Base-by-base conservation (phyloP, 1,140 invertebrate genomes). In the Anastrepha ludens region DNA sequence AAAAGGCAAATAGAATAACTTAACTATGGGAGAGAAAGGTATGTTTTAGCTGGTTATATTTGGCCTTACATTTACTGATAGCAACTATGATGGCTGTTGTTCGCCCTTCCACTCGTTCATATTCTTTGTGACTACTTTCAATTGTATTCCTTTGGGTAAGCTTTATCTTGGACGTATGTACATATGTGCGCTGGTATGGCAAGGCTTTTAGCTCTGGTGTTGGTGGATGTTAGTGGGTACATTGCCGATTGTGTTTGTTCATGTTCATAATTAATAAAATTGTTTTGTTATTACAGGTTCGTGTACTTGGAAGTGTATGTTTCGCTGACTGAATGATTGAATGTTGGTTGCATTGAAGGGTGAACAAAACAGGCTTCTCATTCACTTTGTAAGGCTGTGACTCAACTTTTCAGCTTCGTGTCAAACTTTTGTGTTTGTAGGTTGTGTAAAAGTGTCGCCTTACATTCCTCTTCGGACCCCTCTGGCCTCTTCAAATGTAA, bases 201-300 rank as follows among this genome's bases (percentile, higher is more conserved):
- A 70, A 17, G 70, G 44, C n/a, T 9, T 64, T 47, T 74, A n/a
- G 41, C 44, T 74, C 41, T 62, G 2, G 4, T 41, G 7, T 74
- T 39, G 29, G 41, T 44, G 17, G 15, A 41, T 74, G 39, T 47
- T 74, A 5, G 39, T 39, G 67, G 39, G 4, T 47, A 74, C 41
- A 74, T 29, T 74, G 67, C 15, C 41, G 67, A 44, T 74, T 74
- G 39, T 74, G 67, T 70, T 70, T 70, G 65, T 29, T 70, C 65
- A 70, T 70, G 39, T 74, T 74, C 67, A 74, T 74, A 74, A 74
- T 74, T 74, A 74, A 74, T 47, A 74, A 74, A 74, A 47, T 47
- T 74, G 67, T 74, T 74, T 74, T 44, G 67, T 47, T 74, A 44
- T 17, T 17, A 7, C 13, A 29, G 39, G 29, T 17, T 17, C 7